Evolutionary conservation across 2,797 vertebrate genomes (phyloP).

Genomic region (Acrossocheilus wenchowensis): DNA sequence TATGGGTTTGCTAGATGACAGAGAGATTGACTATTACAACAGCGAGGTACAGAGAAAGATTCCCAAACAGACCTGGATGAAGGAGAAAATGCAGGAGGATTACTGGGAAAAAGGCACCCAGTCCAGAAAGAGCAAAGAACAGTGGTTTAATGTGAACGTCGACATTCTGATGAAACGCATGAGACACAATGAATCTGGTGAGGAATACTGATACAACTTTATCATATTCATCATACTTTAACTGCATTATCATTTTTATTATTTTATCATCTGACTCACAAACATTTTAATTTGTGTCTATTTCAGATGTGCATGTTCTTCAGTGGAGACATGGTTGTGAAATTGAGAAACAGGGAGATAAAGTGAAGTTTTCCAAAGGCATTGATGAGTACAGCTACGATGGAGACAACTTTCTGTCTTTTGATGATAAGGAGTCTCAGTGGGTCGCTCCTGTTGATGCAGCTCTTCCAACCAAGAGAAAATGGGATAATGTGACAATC

Average conservation of each 20-base stretch:
- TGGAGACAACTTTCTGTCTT: constrained; percentile 68
- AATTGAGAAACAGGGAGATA: fast-evolving
- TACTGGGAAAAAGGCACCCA: constrained; percentile 62
- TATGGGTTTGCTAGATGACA: constrained; percentile 71
- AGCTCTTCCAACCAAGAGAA: constrained; percentile 64
- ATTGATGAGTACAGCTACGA: constrained; percentile 73
- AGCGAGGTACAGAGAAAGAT: constrained; percentile 39
- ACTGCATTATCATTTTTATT: background rate
- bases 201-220: background rate
- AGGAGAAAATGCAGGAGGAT: background rate
- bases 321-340: constrained; percentile 74
- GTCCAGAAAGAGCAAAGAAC: constrained; percentile 62
- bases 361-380: background rate
- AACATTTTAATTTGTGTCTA: background rate
- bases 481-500: constrained; percentile 71
- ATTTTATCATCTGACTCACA: background rate
- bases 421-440: background rate
- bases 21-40: constrained; percentile 76
- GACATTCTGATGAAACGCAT: constrained; percentile 42
- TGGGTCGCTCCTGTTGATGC: constrained; percentile 56
- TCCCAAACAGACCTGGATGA: constrained; percentile 74
- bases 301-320: constrained; percentile 65
- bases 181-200: constrained; percentile 63
- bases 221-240: too few relatives aligned
- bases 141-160: constrained; percentile 10